Percentiles rank a stretch among this genome's conserved stretches.
Evolutionary conservation across 2,113 vertebrate species (phyloP).

Genomic region (Buteo buteo): DNA sequence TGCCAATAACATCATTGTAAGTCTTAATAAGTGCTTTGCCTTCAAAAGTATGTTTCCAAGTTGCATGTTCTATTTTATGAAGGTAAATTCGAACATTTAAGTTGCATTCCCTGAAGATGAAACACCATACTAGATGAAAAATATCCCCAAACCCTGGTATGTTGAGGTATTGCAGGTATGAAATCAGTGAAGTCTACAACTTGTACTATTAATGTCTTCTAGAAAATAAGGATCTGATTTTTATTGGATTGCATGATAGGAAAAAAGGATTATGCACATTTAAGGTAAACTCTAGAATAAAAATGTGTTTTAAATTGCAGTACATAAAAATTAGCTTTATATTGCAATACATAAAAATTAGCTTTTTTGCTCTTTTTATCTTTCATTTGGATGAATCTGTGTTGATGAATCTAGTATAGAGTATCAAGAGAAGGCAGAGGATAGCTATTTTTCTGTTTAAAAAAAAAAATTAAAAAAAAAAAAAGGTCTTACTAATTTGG

Average conservation of each 20-base stretch:
- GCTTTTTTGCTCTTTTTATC: neutral
- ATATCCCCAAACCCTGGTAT: neutral
- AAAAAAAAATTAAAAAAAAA: neutral
- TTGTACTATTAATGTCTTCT: neutral
- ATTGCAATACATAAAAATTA: neutral
- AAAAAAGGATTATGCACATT: neutral
- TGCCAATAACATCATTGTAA: conserved; percentile 6
- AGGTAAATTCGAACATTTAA: neutral
- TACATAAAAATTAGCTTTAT: neutral
- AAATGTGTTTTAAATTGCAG: neutral
- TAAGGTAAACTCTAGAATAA: neutral
- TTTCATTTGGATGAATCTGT: neutral
- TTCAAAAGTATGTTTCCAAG: neutral
- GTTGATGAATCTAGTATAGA: neutral
- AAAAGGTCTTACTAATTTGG: neutral
- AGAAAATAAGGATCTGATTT: neutral
- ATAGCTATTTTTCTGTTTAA: neutral
- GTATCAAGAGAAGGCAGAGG: neutral
- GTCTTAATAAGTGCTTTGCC: neutral
- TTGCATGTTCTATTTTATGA: neutral
- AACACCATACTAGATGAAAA: neutral
- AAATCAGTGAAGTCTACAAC: neutral
- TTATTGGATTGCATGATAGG: neutral
- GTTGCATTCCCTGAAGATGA: neutral
- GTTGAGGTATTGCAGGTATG: neutral